Base-by-base conservation (phyloP, 2,888 invertebrate species). In the Argyresthia albistria region DNA sequence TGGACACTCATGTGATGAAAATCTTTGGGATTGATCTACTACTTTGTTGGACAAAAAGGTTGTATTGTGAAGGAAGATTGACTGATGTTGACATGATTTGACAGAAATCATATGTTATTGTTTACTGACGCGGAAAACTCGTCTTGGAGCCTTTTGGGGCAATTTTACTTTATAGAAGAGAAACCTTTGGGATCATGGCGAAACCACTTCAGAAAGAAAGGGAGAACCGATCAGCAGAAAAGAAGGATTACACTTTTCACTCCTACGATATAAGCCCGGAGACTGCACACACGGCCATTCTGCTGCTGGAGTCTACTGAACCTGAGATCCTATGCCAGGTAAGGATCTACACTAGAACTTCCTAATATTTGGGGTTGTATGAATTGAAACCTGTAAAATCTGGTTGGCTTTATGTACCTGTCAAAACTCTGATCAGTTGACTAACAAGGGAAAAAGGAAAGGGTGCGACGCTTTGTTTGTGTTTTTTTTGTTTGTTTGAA, bases 241-340 rank as follows among this genome's bases (percentile, higher is more conserved):
- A 84, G 56, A 83, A 72, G 48, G 86, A 86, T 56, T 58, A 73
- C n/a, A 71, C 68, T 0, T 87, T 87, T 55, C 83, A 84, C 53
- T 63, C 82, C 0, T 87, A 70, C 57, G 73, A 65, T 1, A 80
- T 87, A 52, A 82, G 80, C 1, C 81, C 87, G 1, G 84, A 87
- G 54, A 86, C 70, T 56, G 87, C 84, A 1, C 74, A 81, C 43
- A 87, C 87, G 35, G 73, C 87, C 0, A 76, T 88, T n/a, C 58
- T 87, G 11, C 70, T 88, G 1, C 59, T 88, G 36, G 78, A 81
- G 55, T 82, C 86, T 0, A 52, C 64, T 3, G 87, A 88, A 64
- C 66, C 77, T 10, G 83, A 87, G 59, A 76, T 88, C 70, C 55
- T 88, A 65, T 84, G 87, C 55, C 83, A 83, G 76, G 87, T 87